Evolutionary conservation across 2,797 vertebrate species (phyloP), one percentile per base, ranked within the genome.

Genomic region (Notoglanidium macrostoma): DNA sequence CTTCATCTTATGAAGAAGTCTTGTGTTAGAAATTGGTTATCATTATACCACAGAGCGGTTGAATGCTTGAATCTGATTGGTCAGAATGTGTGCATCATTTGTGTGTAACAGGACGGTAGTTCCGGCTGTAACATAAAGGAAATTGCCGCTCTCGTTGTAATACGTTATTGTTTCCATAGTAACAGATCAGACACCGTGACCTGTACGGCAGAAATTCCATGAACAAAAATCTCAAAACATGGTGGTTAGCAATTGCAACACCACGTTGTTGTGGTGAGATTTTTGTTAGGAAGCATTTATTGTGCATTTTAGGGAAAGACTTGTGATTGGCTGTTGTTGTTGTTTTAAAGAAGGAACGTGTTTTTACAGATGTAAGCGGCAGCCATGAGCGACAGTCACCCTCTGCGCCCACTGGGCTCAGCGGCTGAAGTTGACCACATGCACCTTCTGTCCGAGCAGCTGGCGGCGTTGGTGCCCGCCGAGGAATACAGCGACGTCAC

Each of bases 401-500:
- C 97, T 0, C 95, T 99, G 76, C 97, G 97, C 57, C 97, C 97
- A 0, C 96, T 97, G 91, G 96, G 97, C 84, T 96, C 98, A 0
- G 96, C 98, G 85, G 97, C 98, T 44, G 98, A 99, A 94, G 98
- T 99, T 5, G 98, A 99, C 92, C 98, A 99, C 68, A 96, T 99
- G 91, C 98, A 99, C 94, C 97, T 99, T 90, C 95, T 99, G 91
- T 99, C 98, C 0, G 98, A 99, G 95, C 97, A 99, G 90, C 95
- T 99, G 26, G 98, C 98, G 6, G 97, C 96, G 9, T 95, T 99
- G 86, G 96, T 98, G 90, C 97, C 98, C 0, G 97, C 96, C 0
- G 98, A 99, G 89, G 97, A 99, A 84, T 99, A 99, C 91, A 99
- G 98, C 4, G 98, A 99, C 0, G 98, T 99, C 91, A 99, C 98